Evolutionary conservation across 2,888 invertebrate species (phyloP), one percentile per base, ranked within the genome.

Genomic region (Nemotelus pantherinus): DNA sequence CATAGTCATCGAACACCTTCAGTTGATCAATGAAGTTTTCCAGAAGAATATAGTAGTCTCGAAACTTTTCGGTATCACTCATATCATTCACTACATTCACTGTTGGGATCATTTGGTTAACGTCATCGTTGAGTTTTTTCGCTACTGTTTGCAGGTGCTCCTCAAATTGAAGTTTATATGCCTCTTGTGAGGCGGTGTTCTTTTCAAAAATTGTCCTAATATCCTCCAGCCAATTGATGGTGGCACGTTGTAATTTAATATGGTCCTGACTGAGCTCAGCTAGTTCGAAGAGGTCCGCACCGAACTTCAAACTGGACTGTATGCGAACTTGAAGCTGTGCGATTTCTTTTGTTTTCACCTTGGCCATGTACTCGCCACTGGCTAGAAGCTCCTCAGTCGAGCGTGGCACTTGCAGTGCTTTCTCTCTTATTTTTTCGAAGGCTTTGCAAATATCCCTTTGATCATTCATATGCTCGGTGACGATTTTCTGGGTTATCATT

Each of bases 151-250:
- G 89, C 77, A 97, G 86, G 80, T 90, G 89, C 83, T 96, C 96
- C 88, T 98, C 97, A 86, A 96, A 93, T 81, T 94, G 92, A 80
- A 91, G 93, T 87, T 96, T 96, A 77, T 91, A 92, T 39, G 92
- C 89, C 87, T 97, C 97, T 84, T 93, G 94, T 82, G 92, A 88
- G 7, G 90, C 90, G 70, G 94, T 93, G 85, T 95, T 95, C 82
- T 90, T 90, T 53, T 96, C 94, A 83, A 97, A 93, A 77, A 96
- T 91, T 0, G 93, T 93, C 83, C 93, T 92, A 71, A 97, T 95
- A 57, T 92, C 90, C 80, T 90, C 90, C 2, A 96, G 87, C 96
- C 97, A 97, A 81, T 93, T 92, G 0, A 97, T 92, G 0, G 95
- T 95, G 64, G 88, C 89, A n/a, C 93, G 91, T 84, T 96, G 96